Evolutionary conservation across 1,140 invertebrate species (phyloP).

Genomic region (Papilio polyxenes): DNA sequence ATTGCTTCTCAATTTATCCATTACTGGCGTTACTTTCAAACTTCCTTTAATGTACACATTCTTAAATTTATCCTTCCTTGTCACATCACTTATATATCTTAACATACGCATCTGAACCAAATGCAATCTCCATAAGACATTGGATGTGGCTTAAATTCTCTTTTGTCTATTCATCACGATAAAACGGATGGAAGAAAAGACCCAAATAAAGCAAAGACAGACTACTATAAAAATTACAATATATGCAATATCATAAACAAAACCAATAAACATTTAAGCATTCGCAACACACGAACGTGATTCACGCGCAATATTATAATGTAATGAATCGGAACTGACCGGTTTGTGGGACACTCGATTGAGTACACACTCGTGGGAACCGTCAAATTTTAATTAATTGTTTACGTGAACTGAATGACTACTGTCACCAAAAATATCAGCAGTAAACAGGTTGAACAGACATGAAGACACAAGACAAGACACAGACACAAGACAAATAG

Average conservation of each 20-base stretch:
- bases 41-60: too few relatives aligned
- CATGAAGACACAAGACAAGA: not conserved
- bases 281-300: slow-evolving; percentile 17
- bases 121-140: too few relatives aligned
- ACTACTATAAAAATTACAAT: not conserved
- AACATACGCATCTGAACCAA: too few relatives aligned
- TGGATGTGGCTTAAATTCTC: too few relatives aligned
- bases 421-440: not conserved
- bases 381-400: slow-evolving; percentile 28
- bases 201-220: not conserved
- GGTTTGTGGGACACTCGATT: slow-evolving; percentile 33
- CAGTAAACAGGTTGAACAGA: not conserved
- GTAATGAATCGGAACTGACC: slow-evolving; percentile 12
- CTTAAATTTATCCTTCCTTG: too few relatives aligned
- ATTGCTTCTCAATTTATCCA: too few relatives aligned
- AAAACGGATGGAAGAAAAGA: not conserved
- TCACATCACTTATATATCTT: too few relatives aligned
- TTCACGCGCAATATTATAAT: not conserved
- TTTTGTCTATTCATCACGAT: too few relatives aligned
- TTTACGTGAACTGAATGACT: slow-evolving; percentile 20
- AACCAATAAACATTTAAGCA: slow-evolving; percentile 22
- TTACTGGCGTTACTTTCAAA: too few relatives aligned
- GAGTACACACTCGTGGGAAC: slow-evolving; percentile 26
- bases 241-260: not conserved
- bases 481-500: not conserved